Base-by-base conservation (phyloP, 1,140 invertebrate genomes). In the Trissolcus basalis region DNA sequence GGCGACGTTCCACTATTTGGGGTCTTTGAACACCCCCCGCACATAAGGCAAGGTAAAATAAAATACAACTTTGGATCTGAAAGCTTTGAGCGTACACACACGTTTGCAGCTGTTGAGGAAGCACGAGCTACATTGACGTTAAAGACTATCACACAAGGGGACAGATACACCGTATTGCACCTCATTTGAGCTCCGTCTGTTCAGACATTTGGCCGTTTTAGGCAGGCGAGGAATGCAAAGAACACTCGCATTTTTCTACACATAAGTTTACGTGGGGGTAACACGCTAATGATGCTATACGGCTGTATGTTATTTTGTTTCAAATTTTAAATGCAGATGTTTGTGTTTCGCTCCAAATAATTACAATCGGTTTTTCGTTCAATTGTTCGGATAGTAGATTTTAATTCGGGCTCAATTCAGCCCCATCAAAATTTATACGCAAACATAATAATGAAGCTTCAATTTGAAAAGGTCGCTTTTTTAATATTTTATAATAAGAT, bases 31-130 rank as follows among this genome's bases (percentile, higher is more conserved):
- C 60, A 79, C 68, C 60, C 71, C 80, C 82, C 82, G 86, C 85
- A 86, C 71, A 77, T 83, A 84, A 86, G 84, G 81, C 58, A 76
- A 86, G 81, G 81, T 80, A 81, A 85, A 85, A 83, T 85, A 81
- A 85, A 86, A 86, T 84, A 82, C 85, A 85, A 85, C 81, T 82
- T 70, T 80, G 80, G 80, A 70, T 69, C 77, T 78, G 80, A 74
- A 81, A 78, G 79, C 69, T 69, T 79, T 68, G 70, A 68, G 55
- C 78, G 50, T 76, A 75, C 81, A 70, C 83, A 80, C 79, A 75
- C 78, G 78, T 59, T 80, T 83, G 50, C 55, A 87, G 85, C 86
- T 87, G 86, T 82, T 85, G 86, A 88, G 87, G 86, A 87, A 87
- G 85, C 85, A 84, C 86, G 83, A 84, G 82, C 85, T 86, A 85